phyloP scores from a whole-genome alignment of 2,888 invertebrate genomes.

The Mesorhabditis belari region DNA sequence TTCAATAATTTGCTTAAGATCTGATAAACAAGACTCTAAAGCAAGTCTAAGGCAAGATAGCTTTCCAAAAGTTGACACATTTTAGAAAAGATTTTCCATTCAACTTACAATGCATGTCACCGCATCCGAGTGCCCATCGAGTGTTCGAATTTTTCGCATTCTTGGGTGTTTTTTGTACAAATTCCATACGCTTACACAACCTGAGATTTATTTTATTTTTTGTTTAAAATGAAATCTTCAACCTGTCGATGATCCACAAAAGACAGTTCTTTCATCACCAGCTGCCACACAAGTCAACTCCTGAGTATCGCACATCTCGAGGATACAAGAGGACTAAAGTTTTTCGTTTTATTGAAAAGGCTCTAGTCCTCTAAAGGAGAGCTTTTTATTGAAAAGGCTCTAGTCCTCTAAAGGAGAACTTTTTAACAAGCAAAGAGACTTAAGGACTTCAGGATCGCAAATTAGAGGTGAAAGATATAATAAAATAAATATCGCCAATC shows the following conservation, averaged over 20 bases:
- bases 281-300: slow-evolving; percentile 48
- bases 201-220: slow-evolving; percentile 53
- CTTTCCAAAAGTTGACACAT: neutral
- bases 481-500: too few species aligned
- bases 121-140: slow-evolving; percentile 93
- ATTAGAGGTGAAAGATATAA: too few species aligned
- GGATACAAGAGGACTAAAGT: slow-evolving; percentile 45
- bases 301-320: slow-evolving; percentile 53
- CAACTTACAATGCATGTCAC: slow-evolving; percentile 77
- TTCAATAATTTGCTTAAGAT: neutral
- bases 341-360: slow-evolving; percentile 64
- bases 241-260: slow-evolving; percentile 25
- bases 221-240: slow-evolving; percentile 87
- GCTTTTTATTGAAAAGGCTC: neutral
- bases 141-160: slow-evolving; percentile 60
- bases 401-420: too few species aligned
- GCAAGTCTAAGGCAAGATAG: slow-evolving; percentile 71
- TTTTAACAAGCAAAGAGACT: too few species aligned
- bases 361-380: slow-evolving; percentile 39
- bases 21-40: neutral
- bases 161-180: slow-evolving; percentile 76
- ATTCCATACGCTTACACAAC: slow-evolving; percentile 69
- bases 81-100: neutral
- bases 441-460: too few species aligned
- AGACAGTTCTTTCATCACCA: slow-evolving; percentile 38